These are phyloP conservation scores for Caenorhabditis virilis DNA, from an alignment of 2,888 invertebrate genomes.

Conservation along the genomic window DNA sequence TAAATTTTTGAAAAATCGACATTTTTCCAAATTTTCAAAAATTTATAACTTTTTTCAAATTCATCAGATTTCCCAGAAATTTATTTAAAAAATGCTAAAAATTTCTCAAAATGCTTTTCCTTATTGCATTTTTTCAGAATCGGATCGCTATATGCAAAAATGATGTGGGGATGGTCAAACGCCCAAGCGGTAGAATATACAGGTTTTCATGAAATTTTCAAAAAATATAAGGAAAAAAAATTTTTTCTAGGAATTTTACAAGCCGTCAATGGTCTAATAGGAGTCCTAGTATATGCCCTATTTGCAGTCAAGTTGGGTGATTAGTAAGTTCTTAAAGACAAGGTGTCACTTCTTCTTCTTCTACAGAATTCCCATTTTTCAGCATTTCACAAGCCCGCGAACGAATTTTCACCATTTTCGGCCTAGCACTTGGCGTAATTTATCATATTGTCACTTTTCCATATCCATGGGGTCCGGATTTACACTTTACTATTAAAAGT, in stretches of 20 bases:
- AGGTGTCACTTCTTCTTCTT: background rate
- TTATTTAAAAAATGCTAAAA: too few relatives aligned
- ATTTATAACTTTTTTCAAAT: too few relatives aligned
- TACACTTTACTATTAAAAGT: constrained; percentile 14
- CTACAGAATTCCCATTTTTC: constrained; percentile 5
- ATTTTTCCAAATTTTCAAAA: too few relatives aligned
- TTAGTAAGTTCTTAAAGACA: constrained; percentile 42
- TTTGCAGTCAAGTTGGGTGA: constrained; percentile 43
- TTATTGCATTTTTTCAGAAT: constrained; percentile 27
- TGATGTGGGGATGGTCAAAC: constrained; percentile 53
- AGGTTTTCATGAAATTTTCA: too few relatives aligned
- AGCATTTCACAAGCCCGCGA: constrained; percentile 45
- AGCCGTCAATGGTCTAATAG: constrained; percentile 43
- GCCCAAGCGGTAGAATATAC: constrained; percentile 41
- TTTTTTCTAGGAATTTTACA: constrained; percentile 45
- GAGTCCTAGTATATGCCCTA: constrained; percentile 39
- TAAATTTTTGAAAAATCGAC: background rate
- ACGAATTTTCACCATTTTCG: constrained; percentile 44
- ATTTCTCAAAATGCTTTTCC: too few relatives aligned
- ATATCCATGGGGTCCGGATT: constrained; percentile 35
- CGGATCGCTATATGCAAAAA: constrained; percentile 45
- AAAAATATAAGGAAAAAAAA: too few relatives aligned
- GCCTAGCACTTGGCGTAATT: constrained; percentile 34
- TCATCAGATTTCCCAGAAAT: too few relatives aligned
- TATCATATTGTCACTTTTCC: constrained; percentile 49